A percentile compares a stretch with the other conserved stretches of the same genome.
Conservation (phyloP, 2,888 invertebrate genomes). For the Gibbula magus region DNA sequence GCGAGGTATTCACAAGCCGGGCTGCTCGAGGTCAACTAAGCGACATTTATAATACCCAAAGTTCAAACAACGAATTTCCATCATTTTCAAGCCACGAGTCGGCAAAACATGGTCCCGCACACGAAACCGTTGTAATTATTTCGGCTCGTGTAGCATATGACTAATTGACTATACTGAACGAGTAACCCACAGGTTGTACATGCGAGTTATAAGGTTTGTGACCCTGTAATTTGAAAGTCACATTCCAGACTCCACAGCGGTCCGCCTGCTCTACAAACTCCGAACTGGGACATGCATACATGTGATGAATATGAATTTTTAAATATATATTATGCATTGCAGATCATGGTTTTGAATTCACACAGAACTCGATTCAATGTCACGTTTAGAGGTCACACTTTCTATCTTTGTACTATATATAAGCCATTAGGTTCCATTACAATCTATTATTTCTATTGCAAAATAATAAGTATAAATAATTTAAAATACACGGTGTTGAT, state of each 20-base stretch:
- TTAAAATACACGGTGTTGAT: too few relatives aligned
- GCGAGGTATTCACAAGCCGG: background rate
- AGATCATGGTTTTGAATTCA: too few relatives aligned
- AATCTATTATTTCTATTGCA: too few relatives aligned
- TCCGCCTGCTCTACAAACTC: background rate
- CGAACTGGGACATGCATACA: too few relatives aligned
- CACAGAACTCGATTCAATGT: too few relatives aligned
- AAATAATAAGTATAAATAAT: too few relatives aligned
- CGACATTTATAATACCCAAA: slow-evolving; percentile 20
- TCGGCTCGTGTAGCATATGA: background rate
- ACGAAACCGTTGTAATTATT: background rate
- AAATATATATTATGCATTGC: too few relatives aligned
- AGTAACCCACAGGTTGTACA: background rate
- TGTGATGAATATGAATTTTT: too few relatives aligned
- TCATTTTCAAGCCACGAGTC: background rate
- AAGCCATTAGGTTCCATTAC: too few relatives aligned
- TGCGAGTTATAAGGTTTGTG: background rate
- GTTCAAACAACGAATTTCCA: slow-evolving; percentile 16
- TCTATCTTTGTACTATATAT: too few relatives aligned
- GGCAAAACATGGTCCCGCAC: background rate
- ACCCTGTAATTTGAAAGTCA: slow-evolving; percentile 12
- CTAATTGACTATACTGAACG: background rate
- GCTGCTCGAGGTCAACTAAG: background rate
- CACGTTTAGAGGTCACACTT: too few relatives aligned
- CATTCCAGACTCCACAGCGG: background rate